Base-by-base conservation (phyloP, 1,140 invertebrate species). In the Drosophila tristis region DNA sequence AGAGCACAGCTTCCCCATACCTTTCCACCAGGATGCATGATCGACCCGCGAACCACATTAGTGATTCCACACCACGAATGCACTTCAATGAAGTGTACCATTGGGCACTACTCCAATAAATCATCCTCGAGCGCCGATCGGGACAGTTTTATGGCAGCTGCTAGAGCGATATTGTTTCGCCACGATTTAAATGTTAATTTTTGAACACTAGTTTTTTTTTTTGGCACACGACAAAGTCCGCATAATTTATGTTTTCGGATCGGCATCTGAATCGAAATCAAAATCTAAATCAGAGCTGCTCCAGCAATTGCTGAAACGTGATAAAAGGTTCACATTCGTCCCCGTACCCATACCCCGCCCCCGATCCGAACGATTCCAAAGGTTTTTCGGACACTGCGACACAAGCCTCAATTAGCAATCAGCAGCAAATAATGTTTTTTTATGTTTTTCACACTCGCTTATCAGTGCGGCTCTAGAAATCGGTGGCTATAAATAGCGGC, bases 191-290 rank as follows among this genome's bases (percentile, higher is more conserved):
- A 89, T 89, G 84, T 72, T 80, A 89, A 89, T 89, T 89, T 77
- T 60, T 35, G 48, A 49, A 15, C 48, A 62, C 77, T 73, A 73
- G 31, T 31, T 25, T 54, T 45, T 55, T 48, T 50, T 67, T 81
- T 87, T 84, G 84, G 79, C 84, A 89, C 84, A 87, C 85, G 84
- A 80, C 84, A 87, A 80, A 89, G 60, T 80, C 63, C 70, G 84
- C 84, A 89, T 84, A 80, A 73, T 65, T 87, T 79, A 87, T 89
- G 84, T 70, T 39, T 39, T 39, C 35, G 35, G 11, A 39, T 39
- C 35, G 15, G 64, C 25, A 58, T 56, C 47, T 56, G 73, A 64
- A 50, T 75, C 62, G 50, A 51, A 47, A 57, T 76, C 51, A 47
- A 25, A 82, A 86, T 74, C 42, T 5, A 81, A 89, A 89, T 77